A percentile compares a stretch with the other conserved stretches of the same genome.
Conservation (phyloP, 2,888 invertebrate genomes). For the Cryptus viduatorius region DNA sequence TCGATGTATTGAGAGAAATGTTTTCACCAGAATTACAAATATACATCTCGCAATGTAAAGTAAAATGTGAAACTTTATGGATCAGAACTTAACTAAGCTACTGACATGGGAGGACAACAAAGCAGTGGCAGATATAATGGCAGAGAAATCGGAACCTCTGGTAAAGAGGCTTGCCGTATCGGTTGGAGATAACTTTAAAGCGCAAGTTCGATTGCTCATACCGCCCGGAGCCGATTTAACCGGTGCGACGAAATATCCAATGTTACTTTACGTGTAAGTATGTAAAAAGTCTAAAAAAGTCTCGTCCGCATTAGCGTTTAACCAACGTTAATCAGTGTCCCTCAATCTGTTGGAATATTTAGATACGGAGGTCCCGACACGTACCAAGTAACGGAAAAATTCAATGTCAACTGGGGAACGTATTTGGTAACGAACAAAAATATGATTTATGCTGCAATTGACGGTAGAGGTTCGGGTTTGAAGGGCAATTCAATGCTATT, state of each 20-base stretch:
- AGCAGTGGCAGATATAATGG: conserved; percentile 86
- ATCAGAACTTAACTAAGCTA: conserved; percentile 81
- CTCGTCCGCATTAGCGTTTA: neutral
- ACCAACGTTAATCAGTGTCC: conserved; percentile 6
- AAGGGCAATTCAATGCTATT: conserved; percentile 94
- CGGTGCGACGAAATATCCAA: conserved; percentile 91
- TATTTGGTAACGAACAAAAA: conserved; percentile 94
- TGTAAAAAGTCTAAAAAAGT: neutral
- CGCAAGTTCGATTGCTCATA: conserved; percentile 91
- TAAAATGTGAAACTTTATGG: conserved; percentile 37
- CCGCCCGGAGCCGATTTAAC: conserved; percentile 90
- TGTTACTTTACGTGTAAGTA: conserved; percentile 94
- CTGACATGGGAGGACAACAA: conserved; percentile 90
- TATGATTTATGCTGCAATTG: conserved; percentile 95
- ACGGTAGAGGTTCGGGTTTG: conserved; percentile 95
- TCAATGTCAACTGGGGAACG: conserved; percentile 94
- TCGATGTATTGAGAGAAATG: too few species aligned
- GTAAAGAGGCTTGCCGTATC: conserved; percentile 88
- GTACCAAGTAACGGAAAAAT: conserved; percentile 93
- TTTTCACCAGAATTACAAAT: too few species aligned
- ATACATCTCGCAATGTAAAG: too few species aligned
- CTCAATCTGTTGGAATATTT: conserved; percentile 69
- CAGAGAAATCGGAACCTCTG: conserved; percentile 86
- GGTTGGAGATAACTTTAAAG: conserved; percentile 89
- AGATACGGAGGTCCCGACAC: conserved; percentile 97